Evolutionary conservation across 2,113 vertebrate species (phyloP), one percentile per base, ranked within the genome.

Genomic region (Apistogramma diplotaenia): DNA sequence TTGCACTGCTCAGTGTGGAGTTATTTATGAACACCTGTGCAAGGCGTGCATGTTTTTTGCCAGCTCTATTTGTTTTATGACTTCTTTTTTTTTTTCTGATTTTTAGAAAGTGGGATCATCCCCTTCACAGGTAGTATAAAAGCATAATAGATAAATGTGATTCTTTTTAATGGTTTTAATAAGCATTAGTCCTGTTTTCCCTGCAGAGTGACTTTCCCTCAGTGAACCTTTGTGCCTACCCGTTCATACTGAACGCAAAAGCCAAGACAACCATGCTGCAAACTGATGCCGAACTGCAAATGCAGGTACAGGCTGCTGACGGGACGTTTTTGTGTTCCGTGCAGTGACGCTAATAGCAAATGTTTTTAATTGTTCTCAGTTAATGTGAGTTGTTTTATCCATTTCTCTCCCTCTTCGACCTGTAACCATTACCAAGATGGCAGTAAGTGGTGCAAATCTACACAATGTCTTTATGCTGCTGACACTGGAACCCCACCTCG

Each of bases 191-290:
- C 8, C 60, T 6, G 3, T 74, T 53, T 40, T 51, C 13, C 74
- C 21, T 83, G 31, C 92, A 99, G 98, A 96, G 95, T 71, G 90
- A 93, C 85, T 90, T 86, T 67, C 85, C 89, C 84, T 86, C 97
- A 74, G 96, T 99, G 84, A 99, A 96, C 8, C 96, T 99, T 81
- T 99, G 98, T 95, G 97, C 98, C 93, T 99, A 98, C 54, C 98
- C 98, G 61, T 99, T 99, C 94, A 96, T 99, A 89, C 96, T 99
- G 2, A 97, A 99, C 86, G 98, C 97, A 82, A 96, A 97, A 95
- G 97, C 98, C 85, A 99, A 99, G 94, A 99, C 98, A 75, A 99
- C 98, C 89, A 99, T 99, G 97, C 93, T 99, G 82, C 98, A 99
- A 93, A 99, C 98, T 0, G 98, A 99, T 23, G 98, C 98, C 35